Base-by-base conservation (phyloP, 92 coral and sea anemone genomes). In the Virgularia gustaviana region DNA sequence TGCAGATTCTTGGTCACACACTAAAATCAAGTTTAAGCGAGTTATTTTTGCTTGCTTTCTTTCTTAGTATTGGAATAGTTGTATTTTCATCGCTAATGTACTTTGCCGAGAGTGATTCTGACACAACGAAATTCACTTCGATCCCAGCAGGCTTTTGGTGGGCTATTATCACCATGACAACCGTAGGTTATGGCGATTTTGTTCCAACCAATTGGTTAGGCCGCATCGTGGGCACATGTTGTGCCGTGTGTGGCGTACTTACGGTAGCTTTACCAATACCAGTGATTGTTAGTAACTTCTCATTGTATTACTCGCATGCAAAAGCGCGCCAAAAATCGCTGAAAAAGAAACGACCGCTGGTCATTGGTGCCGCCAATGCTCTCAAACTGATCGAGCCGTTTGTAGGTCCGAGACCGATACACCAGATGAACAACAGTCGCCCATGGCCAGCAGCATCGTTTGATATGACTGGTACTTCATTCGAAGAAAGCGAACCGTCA, bases 101-200 rank as follows among this genome's bases (percentile, higher is more conserved):
- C 61, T 94, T 89, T 79, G 99, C 99, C 68, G 99, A 94, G 63
- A 87, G 82, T 36, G 99, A 89, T 68, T 64, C 64, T 0, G 64
- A 49, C 5, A 11, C 45, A 28, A 78, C 84, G 0, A 78, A 82
- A 55, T 94, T 94, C 70, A 83, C 87, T 53, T 86, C 96, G 24
- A 94, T 94, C 68, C 99, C 99, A 45, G 88, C 86, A 39, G 85
- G 92, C 16, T 94, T 94, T 75, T 94, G 99, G 99, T 94, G 99
- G 99, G 99, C 99, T 20, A 96, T 94, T 2, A 95, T 94, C 44
- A 94, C 99, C 76, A 94, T 94, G 99, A 94, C 99, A 36, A 94
- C 99, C 49, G 81, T 94, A 3, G 99, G 99, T 23, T 94, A 94
- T 38, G 99, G 99, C 13, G 99, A 94, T 80, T 84, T 82, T 79